Conservation (phyloP, 2,888 invertebrate genomes). For the Torymus aiolomorphi region DNA sequence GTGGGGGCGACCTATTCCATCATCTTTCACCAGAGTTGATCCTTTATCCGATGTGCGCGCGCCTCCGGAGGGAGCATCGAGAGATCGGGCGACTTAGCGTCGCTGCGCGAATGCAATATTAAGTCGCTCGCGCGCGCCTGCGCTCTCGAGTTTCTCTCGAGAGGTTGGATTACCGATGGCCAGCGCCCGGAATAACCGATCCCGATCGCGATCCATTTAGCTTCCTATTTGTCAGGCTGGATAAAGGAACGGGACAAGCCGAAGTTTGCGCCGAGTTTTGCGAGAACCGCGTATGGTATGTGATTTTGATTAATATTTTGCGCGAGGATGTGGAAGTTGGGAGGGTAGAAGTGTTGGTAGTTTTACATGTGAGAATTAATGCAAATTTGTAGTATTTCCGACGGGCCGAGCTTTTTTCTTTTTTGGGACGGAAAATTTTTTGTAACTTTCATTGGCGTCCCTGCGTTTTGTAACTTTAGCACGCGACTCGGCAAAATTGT, state of each 20-base stretch:
- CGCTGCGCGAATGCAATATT: slow-evolving; percentile 28
- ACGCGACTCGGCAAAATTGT: too few relatives aligned
- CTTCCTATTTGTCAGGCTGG: slow-evolving; percentile 43
- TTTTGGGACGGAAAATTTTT: too few relatives aligned
- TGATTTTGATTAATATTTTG: slow-evolving; percentile 29
- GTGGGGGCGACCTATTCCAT: not conserved
- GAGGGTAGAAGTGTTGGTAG: too few relatives aligned
- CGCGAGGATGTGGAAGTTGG: not conserved
- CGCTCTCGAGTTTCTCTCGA: slow-evolving; percentile 5
- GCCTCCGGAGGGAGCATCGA: not conserved
- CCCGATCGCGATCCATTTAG: slow-evolving; percentile 46
- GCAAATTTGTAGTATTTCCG: too few relatives aligned
- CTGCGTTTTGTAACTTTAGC: too few relatives aligned
- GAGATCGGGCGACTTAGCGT: not conserved
- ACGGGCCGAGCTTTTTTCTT: too few relatives aligned
- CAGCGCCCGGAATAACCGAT: slow-evolving; percentile 32
- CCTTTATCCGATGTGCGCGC: too few relatives aligned
- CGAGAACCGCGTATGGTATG: too few relatives aligned
- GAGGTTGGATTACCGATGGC: slow-evolving; percentile 42
- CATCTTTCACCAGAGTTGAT: not conserved
- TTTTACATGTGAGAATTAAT: not conserved
- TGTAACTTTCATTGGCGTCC: too few relatives aligned
- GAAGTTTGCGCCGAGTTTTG: too few relatives aligned
- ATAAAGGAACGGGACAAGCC: slow-evolving; percentile 15
- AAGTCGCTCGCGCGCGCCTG: not conserved